Conservation (phyloP, 2,888 invertebrate genomes). For the Sabatieria punctata region DNA sequence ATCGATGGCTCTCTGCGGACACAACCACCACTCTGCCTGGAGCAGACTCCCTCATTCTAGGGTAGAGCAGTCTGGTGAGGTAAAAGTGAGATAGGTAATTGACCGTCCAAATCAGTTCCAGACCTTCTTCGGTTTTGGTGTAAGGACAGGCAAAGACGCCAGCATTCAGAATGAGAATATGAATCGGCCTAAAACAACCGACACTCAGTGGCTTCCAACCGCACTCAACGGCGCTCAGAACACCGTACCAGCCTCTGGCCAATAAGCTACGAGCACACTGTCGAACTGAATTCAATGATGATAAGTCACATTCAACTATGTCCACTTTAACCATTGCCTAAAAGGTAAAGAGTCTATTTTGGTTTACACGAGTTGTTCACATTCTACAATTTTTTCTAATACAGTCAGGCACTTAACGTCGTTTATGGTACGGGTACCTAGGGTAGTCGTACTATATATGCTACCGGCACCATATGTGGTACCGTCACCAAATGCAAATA, state of each 20-base stretch:
- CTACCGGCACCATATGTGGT: too few relatives aligned
- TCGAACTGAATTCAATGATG: slow-evolving; percentile 31
- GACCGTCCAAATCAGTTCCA: slow-evolving; percentile 40
- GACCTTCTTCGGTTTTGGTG: slow-evolving; percentile 32
- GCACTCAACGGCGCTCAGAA: too few relatives aligned
- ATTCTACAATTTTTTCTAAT: too few relatives aligned
- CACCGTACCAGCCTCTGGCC: slow-evolving; percentile 26
- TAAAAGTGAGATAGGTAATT: slow-evolving; percentile 66
- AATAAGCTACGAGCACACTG: slow-evolving; percentile 31
- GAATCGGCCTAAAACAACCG: slow-evolving; percentile 36
- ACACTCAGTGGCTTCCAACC: too few relatives aligned
- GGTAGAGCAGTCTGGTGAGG: slow-evolving; percentile 50
- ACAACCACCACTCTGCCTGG: slow-evolving; percentile 56
- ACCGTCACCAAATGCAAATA: too few relatives aligned
- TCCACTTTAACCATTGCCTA: slow-evolving; percentile 28
- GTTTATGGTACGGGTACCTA: too few relatives aligned
- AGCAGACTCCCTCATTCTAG: slow-evolving; percentile 48
- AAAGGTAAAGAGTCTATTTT: too few relatives aligned
- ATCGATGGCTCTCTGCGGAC: slow-evolving; percentile 61
- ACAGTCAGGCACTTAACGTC: too few relatives aligned
- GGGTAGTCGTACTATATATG: too few relatives aligned
- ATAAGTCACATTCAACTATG: slow-evolving; percentile 31
- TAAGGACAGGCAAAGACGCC: slow-evolving; percentile 34
- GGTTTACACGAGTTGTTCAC: too few relatives aligned
- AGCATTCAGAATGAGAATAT: slow-evolving; percentile 38